phyloP scores from a whole-genome alignment of 2,888 invertebrate species.

The Temnothorax unifasciatus region DNA sequence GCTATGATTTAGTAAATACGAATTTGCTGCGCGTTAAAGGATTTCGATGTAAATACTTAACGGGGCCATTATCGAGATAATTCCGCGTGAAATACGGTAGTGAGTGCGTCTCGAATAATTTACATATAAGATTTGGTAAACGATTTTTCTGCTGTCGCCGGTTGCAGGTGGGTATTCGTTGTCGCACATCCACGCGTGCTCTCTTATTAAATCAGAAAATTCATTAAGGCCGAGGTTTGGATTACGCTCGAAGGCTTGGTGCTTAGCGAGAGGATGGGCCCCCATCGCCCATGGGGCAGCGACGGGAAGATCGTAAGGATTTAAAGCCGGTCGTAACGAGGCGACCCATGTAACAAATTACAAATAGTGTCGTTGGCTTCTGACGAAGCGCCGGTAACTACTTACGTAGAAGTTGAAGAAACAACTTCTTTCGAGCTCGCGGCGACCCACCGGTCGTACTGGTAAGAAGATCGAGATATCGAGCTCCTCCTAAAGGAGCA shows the following conservation, averaged over 20 bases:
- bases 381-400: conserved; percentile 62
- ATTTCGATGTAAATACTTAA: conserved; percentile 3
- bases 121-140: not conserved
- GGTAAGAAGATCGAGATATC: conserved; percentile 63
- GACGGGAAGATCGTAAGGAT: conserved; percentile 36
- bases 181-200: conserved; percentile 16
- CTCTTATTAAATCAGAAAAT: conserved; percentile 54
- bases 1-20: not conserved
- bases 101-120: not conserved
- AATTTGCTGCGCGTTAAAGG: not conserved
- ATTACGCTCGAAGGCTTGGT: conserved; percentile 49
- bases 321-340: conserved; percentile 64
- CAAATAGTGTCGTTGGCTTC: conserved; percentile 60
- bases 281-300: conserved; percentile 28
- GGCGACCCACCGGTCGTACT: conserved; percentile 13
- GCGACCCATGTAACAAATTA: conserved; percentile 66
- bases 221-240: conserved; percentile 53
- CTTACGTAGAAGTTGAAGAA: conserved; percentile 43
- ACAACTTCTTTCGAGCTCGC: conserved; percentile 52
- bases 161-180: not conserved
- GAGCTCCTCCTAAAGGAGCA: conserved; percentile 30
- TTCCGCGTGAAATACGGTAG: not conserved
- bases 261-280: conserved; percentile 21
- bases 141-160: conserved; percentile 12
- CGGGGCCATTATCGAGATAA: not conserved